Evolutionary conservation across 2,888 invertebrate genomes (phyloP), one percentile per base, ranked within the genome.

Genomic region (Cerastis leucographa): DNA sequence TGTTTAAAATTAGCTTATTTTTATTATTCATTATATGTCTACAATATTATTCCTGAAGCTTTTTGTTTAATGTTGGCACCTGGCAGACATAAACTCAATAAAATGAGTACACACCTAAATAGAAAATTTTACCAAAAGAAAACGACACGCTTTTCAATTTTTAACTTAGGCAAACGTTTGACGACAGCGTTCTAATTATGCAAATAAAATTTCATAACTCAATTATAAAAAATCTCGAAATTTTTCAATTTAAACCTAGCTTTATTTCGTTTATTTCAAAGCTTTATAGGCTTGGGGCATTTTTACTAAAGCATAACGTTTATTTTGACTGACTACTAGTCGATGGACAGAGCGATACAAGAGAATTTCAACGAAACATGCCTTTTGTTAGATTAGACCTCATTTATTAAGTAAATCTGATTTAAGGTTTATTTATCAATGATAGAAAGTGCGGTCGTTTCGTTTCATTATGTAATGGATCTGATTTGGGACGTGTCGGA

Each of bases 161-260:
- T 4, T n/a, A 12, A 22, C 56, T 59, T 35, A 19, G 65, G 69
- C 25, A 56, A 68, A 44, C 56, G 44, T 59, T 79, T 42, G 59
- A 80, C 71, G 54, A 59, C 72, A 73, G 59, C 44, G 54, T 65
- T 71, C 54, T 71, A 65, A 78, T 72, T 82, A 76, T 59, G 64
- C 51, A 76, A 84, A 78, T 80, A 75, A 71, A 66, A 66, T 75
- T 79, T 75, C 54, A 22, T 76, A 77, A 74, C 56, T 46, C 65
- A 71, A 66, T 71, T 81, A 69, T 29, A 29, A 74, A 65, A 69
- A 64, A 71, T 80, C 56, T 61, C 74, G 42, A 64, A 61, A 75
- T 76, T 76, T 68, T 76, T 66, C 40, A 77, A 78, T 85, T 66
- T 67, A 67, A 64, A 66, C 54, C 42, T 62, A 51, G 46, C 35